Percentiles rank a stretch among this genome's conserved stretches.
Conservation (phyloP, 2,113 vertebrate species). For the Sinocyclocheilus maitianheensis region DNA sequence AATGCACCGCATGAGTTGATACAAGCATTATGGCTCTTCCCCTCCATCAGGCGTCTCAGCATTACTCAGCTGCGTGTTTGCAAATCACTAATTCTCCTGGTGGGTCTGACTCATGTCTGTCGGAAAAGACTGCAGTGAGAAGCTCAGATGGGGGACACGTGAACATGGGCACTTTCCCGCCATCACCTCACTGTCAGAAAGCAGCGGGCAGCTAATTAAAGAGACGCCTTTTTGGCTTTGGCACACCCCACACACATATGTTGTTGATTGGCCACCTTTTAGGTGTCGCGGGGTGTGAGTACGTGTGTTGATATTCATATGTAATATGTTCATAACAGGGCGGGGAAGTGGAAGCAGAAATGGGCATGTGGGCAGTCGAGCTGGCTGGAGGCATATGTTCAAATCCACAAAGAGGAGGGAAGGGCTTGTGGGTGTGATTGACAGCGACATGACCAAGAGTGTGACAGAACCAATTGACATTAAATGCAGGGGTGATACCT, state of each 20-base stretch:
- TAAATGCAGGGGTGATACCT: not conserved
- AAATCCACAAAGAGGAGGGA: conserved; percentile 37
- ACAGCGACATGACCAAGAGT: not conserved
- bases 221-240: conserved; percentile 64
- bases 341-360: conserved; percentile 35
- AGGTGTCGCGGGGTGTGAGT: conserved; percentile 77
- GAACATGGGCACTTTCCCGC: conserved; percentile 42
- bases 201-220: conserved; percentile 68
- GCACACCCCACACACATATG: conserved; percentile 65
- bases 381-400: conserved; percentile 53
- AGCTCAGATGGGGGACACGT: conserved; percentile 36
- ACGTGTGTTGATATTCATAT: conserved; percentile 67
- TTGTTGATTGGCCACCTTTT: conserved; percentile 83
- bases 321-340: conserved; percentile 52
- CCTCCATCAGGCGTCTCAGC: conserved; percentile 26
- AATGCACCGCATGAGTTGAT: conserved; percentile 6
- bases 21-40: conserved; percentile 25
- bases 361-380: conserved; percentile 52
- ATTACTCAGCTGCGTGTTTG: conserved; percentile 36
- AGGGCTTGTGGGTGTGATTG: not conserved
- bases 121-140: conserved; percentile 43
- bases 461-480: not conserved
- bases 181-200: conserved; percentile 41
- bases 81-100: conserved; percentile 43
- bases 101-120: conserved; percentile 58